Percentiles rank a stretch among this genome's conserved stretches.
Conservation (phyloP, 1,140 invertebrate genomes). For the Brachionus koreanus region DNA sequence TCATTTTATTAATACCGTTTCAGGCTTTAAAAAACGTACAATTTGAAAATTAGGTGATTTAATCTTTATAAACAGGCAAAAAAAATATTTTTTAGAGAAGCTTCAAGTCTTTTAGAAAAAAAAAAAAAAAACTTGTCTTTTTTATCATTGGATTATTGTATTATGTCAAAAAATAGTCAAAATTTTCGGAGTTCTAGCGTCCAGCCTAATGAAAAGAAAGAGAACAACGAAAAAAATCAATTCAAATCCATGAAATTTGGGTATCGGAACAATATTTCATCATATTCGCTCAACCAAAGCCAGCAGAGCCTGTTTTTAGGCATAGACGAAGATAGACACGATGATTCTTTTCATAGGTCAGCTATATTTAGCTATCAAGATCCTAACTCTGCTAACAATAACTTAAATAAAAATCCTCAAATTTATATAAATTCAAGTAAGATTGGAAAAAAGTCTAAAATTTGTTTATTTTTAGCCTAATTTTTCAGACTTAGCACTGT, state of each 20-base stretch:
- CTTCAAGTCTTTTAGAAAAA: no score
- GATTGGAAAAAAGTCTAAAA: background rate
- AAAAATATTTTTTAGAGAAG: no score
- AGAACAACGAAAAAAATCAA: no score
- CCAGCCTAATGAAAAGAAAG: background rate
- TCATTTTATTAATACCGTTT: no score
- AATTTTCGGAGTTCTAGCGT: background rate
- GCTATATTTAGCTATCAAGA: background rate
- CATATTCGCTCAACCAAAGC: background rate
- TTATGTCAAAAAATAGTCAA: background rate
- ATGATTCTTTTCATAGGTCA: background rate
- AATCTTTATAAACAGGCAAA: no score
- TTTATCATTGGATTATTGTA: no score
- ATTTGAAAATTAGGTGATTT: no score
- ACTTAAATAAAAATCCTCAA: background rate
- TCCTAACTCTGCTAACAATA: background rate
- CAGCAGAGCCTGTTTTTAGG: background rate
- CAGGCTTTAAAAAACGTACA: no score
- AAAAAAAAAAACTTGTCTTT: no score
- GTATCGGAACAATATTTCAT: background rate
- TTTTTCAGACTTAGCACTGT: background rate
- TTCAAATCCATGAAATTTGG: background rate
- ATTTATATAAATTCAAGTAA: constrained; percentile 19
- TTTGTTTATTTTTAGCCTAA: background rate
- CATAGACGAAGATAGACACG: background rate